Percentiles rank a stretch among this genome's conserved stretches.
Evolutionary conservation across 2,797 vertebrate species (phyloP).

Genomic region (Nyctalus aviator): DNA sequence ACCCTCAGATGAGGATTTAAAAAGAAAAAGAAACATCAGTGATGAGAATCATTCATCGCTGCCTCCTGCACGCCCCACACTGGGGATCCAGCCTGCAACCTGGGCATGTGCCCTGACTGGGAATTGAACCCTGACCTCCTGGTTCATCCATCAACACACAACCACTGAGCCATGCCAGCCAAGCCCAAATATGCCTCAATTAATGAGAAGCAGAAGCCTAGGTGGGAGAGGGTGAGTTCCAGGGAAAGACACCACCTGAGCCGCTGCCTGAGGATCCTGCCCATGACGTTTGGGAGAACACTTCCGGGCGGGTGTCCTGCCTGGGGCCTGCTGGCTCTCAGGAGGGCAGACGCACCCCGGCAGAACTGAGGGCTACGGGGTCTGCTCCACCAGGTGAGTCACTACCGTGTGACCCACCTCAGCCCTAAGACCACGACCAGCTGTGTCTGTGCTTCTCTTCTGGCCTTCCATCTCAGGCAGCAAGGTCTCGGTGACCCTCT

Average conservation of each 20-base stretch:
- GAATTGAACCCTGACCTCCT: no score
- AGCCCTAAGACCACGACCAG: neutral
- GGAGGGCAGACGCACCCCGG: neutral
- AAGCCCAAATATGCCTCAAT: no score
- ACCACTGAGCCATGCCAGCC: no score
- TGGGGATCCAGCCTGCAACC: no score
- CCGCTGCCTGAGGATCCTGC: neutral
- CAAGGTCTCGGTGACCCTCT: neutral
- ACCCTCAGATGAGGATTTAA: no score
- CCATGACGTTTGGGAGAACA: neutral
- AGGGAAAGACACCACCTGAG: neutral
- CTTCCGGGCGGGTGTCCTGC: neutral
- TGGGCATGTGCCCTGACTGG: no score
- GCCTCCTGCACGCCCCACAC: no score
- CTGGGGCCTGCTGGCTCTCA: neutral
- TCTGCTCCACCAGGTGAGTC: neutral
- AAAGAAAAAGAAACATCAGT: no score
- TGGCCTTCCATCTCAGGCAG: neutral
- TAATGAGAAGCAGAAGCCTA: no score
- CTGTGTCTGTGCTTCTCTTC: neutral
- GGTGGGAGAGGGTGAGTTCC: no score
- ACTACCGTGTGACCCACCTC: neutral
- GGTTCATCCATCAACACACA: no score
- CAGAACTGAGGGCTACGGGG: rapidly evolving
- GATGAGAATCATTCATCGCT: no score